Evolutionary conservation across 2,113 vertebrate species (phyloP).

Genomic region (Hyperopisus bebe): DNA sequence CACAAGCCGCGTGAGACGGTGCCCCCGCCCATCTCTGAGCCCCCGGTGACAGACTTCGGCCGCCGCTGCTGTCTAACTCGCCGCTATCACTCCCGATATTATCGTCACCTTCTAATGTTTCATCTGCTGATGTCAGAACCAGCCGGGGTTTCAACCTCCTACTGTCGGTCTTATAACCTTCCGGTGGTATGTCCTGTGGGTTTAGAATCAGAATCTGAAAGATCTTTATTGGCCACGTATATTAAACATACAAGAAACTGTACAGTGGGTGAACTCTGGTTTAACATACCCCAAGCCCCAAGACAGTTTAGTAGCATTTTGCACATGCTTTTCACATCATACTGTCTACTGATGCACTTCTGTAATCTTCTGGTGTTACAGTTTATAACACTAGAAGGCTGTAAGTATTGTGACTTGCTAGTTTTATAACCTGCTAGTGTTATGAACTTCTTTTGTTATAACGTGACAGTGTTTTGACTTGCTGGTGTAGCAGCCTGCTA

Average conservation of each 20-base stretch:
- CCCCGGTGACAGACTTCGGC: neutral
- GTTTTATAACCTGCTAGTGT: neutral
- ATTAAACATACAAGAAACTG: neutral
- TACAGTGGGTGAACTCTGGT: neutral
- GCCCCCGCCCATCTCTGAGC: neutral
- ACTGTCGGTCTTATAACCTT: neutral
- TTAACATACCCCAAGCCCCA: neutral
- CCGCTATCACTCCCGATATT: neutral
- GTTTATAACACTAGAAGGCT: neutral
- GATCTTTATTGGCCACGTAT: neutral
- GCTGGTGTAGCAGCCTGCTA: neutral
- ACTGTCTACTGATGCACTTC: neutral
- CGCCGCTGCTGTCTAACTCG: neutral
- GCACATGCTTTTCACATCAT: neutral
- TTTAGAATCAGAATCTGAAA: neutral
- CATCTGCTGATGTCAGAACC: neutral
- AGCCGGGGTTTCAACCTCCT: neutral
- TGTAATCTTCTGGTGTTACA: neutral
- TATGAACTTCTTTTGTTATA: neutral
- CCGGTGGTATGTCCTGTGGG: neutral
- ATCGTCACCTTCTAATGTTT: neutral
- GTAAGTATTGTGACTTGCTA: neutral
- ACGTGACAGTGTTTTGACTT: neutral
- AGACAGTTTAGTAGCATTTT: neutral
- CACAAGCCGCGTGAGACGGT: neutral